These are phyloP conservation scores for Tipula lateralis DNA, from an alignment of 2,888 invertebrate genomes.

Conservation along the genomic window DNA sequence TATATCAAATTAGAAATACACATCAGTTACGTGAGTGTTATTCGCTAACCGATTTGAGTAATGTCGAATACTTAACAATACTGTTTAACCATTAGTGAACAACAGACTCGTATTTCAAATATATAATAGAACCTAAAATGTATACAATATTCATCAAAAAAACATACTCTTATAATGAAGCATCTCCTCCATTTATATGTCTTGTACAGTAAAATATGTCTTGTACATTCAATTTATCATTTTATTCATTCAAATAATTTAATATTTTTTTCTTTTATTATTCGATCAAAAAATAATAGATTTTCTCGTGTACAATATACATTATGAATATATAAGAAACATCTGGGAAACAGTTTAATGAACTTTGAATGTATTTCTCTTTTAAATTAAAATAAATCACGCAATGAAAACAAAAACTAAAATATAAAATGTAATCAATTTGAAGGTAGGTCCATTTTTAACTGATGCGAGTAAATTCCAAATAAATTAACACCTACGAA, in stretches of 20 bases:
- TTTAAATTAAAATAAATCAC: neutral
- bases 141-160: neutral
- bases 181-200: neutral
- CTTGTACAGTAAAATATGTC: neutral
- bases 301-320: neutral
- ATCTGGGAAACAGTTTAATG: neutral
- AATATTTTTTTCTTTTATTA: neutral
- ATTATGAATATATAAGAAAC: neutral
- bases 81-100: neutral
- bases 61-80: neutral
- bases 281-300: neutral
- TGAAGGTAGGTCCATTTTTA: neutral
- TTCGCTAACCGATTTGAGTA: too few relatives aligned
- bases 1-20: too few relatives aligned
- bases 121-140: neutral
- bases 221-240: neutral
- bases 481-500: neutral
- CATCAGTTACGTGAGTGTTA: too few relatives aligned
- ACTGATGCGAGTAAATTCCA: neutral
- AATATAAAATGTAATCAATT: neutral
- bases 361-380: neutral
- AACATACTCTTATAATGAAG: neutral
- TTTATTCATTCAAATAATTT: neutral
- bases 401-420: neutral
- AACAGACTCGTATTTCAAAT: neutral